Percentiles rank a stretch among this genome's conserved stretches.
These are phyloP conservation scores for Cephalotes varians DNA, from an alignment of 2,888 invertebrate genomes.

Conservation along the genomic window DNA sequence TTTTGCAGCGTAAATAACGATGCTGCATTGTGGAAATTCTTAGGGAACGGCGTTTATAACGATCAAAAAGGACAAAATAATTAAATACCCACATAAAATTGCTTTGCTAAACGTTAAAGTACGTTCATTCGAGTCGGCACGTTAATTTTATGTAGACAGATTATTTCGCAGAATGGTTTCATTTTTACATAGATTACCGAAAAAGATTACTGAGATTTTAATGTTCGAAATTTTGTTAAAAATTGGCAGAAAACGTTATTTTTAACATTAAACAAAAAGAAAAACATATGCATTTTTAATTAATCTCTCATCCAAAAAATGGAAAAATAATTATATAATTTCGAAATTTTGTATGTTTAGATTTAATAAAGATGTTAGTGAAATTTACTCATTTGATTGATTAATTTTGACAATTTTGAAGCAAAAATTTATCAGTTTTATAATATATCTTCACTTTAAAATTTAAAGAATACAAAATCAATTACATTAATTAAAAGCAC, in stretches of 20 bases:
- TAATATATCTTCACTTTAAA: background rate
- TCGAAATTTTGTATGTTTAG: background rate
- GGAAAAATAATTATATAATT: background rate
- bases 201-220: background rate
- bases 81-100: slow-evolving; percentile 2
- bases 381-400: background rate
- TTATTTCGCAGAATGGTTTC: background rate
- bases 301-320: background rate
- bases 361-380: background rate
- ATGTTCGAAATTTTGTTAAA: background rate
- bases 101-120: slow-evolving; percentile 15
- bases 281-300: background rate
- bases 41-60: slow-evolving; percentile 3
- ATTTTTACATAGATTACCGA: background rate
- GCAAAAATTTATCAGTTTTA: background rate
- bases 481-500: background rate
- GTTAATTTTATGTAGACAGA: background rate
- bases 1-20: slow-evolving; percentile 2
- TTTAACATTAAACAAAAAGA: slow-evolving; percentile 6
- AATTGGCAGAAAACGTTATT: background rate
- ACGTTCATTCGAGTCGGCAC: background rate
- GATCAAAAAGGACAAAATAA: slow-evolving; percentile 21
- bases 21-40: background rate
- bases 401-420: background rate
- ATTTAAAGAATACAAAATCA: background rate